These are phyloP conservation scores for Apodemia hepburni DNA, from an alignment of 2,888 invertebrate genomes.

Conservation along the genomic window DNA sequence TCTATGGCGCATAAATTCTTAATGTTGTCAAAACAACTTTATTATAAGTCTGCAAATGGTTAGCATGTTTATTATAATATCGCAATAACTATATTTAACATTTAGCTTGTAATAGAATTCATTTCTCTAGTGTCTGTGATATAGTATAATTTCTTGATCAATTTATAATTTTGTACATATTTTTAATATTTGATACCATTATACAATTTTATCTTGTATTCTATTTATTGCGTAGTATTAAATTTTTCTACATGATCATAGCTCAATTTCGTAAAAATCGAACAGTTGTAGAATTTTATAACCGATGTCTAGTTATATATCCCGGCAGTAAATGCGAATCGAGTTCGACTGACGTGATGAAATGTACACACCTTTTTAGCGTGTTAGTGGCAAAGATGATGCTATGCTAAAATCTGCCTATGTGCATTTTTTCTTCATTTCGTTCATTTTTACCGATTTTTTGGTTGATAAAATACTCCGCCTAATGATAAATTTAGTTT, in stretches of 20 bases:
- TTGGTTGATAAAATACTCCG: too few relatives aligned
- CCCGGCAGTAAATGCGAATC: neutral
- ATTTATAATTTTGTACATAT: conserved; percentile 67
- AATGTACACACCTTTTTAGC: neutral
- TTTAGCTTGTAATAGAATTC: conserved; percentile 9
- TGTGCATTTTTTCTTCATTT: neutral
- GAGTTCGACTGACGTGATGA: too few relatives aligned
- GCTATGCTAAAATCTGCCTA: neutral
- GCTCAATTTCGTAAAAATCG: conserved; percentile 28
- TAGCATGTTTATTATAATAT: neutral
- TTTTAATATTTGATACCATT: conserved; percentile 73
- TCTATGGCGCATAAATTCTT: too few relatives aligned
- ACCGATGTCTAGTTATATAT: conserved; percentile 36
- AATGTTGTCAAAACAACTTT: too few relatives aligned
- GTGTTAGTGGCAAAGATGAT: neutral
- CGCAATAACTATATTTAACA: conserved; percentile 1
- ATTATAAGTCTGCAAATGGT: too few relatives aligned
- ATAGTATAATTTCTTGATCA: conserved; percentile 72
- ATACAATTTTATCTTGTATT: conserved; percentile 70
- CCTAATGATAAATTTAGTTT: neutral
- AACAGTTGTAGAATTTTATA: conserved; percentile 53
- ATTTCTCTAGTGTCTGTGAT: conserved; percentile 77
- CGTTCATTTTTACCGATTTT: too few relatives aligned
- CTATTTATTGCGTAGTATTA: conserved; percentile 58
- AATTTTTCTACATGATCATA: conserved; percentile 29